Conservation (phyloP, 2,888 invertebrate genomes). For the Ligdia adustata region DNA sequence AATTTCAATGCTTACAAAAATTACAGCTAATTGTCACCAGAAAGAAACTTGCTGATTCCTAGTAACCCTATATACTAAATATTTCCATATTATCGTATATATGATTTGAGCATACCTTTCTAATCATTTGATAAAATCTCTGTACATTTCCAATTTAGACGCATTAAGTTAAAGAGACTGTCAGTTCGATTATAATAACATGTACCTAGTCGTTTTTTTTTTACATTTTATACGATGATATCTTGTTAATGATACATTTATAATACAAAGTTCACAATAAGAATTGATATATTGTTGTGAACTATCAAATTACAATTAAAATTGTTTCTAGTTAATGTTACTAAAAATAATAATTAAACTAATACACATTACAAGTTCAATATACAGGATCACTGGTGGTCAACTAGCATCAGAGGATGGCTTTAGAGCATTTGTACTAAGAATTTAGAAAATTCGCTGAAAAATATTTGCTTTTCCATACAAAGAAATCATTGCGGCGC, state of each 20-base stretch:
- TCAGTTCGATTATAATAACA: slow-evolving; percentile 12
- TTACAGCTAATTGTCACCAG: too few relatives aligned
- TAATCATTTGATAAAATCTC: slow-evolving; percentile 52
- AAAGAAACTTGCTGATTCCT: too few relatives aligned
- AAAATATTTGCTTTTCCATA: too few relatives aligned
- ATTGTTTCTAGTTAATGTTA: slow-evolving; percentile 37
- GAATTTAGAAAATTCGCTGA: too few relatives aligned
- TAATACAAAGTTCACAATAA: slow-evolving; percentile 19
- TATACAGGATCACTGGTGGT: too few relatives aligned
- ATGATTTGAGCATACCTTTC: slow-evolving; percentile 64
- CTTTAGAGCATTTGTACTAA: too few relatives aligned
- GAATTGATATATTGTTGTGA: background rate
- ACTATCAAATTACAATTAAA: slow-evolving; percentile 20
- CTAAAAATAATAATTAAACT: slow-evolving; percentile 43
- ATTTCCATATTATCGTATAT: slow-evolving; percentile 39
- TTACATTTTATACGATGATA: slow-evolving; percentile 15
- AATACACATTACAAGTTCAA: too few relatives aligned
- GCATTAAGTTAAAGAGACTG: slow-evolving; percentile 7
- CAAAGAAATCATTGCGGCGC: too few relatives aligned
- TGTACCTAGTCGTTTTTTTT: slow-evolving; percentile 5
- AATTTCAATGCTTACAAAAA: too few relatives aligned
- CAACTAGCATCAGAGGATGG: too few relatives aligned
- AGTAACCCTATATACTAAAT: slow-evolving; percentile 44
- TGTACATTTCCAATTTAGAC: slow-evolving; percentile 49
- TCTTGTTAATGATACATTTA: slow-evolving; percentile 16